These are phyloP conservation scores for Hycleus cichorii DNA, from an alignment of 1,140 invertebrate genomes.

Conservation along the genomic window DNA sequence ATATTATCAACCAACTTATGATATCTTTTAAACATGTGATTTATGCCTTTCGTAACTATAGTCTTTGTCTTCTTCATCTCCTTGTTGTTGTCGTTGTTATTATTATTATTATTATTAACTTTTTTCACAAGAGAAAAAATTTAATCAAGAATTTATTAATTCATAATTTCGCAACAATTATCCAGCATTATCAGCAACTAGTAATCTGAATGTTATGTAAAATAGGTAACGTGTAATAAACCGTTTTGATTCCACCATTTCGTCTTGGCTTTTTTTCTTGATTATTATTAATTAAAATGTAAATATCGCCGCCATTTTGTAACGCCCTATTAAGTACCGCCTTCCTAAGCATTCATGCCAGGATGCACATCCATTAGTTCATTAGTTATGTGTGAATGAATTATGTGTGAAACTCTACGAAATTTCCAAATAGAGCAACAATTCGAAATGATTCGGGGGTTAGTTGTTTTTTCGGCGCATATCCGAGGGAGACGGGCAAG, in stretches of 20 bases:
- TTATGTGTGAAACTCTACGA: slow-evolving; percentile 3
- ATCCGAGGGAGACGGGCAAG: no score
- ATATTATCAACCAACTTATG: slow-evolving; percentile 19
- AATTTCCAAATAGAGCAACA: not conserved
- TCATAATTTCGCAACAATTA: no score
- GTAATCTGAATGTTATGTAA: no score
- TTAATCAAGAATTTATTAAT: not conserved
- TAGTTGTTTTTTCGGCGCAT: no score
- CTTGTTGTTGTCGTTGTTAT: not conserved
- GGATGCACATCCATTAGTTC: slow-evolving; percentile 15
- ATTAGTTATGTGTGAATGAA: slow-evolving; percentile 12
- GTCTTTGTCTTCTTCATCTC: not conserved
- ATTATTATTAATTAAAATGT: slow-evolving; percentile 24
- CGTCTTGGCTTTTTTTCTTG: no score
- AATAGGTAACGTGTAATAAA: no score
- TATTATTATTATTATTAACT: not conserved
- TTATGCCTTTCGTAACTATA: slow-evolving; percentile 5
- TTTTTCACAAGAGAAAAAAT: not conserved
- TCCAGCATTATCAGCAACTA: no score
- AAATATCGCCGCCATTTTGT: slow-evolving; percentile 30
- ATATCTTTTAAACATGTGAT: slow-evolving; percentile 12
- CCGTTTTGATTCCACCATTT: no score
- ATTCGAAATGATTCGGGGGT: no score
- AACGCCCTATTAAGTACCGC: slow-evolving; percentile 25
- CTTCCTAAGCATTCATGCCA: slow-evolving; percentile 20